Conservation (phyloP, 2,113 vertebrate species). For the Grammomys surdaster region DNA sequence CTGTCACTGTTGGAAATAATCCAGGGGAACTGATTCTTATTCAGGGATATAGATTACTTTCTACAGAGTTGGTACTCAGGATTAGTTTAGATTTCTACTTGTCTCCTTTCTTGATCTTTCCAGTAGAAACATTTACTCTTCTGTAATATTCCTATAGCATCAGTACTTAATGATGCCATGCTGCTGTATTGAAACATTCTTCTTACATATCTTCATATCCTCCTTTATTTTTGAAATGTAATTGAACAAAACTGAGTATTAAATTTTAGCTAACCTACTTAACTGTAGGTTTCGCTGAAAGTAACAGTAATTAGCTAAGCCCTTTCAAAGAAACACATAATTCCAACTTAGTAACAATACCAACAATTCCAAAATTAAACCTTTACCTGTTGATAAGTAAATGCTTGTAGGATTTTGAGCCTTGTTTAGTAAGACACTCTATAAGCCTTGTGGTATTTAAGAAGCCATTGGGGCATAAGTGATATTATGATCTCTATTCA, state of each 20-base stretch:
- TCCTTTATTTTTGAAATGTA: not conserved
- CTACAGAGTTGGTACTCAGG: not conserved
- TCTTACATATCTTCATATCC: not conserved
- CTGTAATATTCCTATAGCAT: not conserved
- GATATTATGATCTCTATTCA: not conserved
- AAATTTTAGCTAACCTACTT: not conserved
- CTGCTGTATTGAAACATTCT: not conserved
- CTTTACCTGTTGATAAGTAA: constrained; percentile 3
- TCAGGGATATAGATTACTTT: not conserved
- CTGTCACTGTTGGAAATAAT: not conserved
- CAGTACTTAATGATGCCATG: not conserved
- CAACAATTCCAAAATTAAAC: constrained; percentile 5
- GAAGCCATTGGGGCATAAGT: not conserved
- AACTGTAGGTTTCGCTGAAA: not conserved
- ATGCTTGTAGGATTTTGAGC: constrained; percentile 8
- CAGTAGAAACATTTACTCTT: not conserved
- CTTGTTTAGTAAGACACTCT: not conserved
- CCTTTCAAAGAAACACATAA: not conserved
- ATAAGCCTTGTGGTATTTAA: not conserved
- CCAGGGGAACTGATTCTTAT: not conserved
- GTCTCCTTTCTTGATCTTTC: not conserved
- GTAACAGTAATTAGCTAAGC: not conserved
- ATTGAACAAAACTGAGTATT: not conserved
- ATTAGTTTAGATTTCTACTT: not conserved
- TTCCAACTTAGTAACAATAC: not conserved